Base-by-base conservation (phyloP, 2,113 vertebrate genomes). In the Pantherophis guttatus region DNA sequence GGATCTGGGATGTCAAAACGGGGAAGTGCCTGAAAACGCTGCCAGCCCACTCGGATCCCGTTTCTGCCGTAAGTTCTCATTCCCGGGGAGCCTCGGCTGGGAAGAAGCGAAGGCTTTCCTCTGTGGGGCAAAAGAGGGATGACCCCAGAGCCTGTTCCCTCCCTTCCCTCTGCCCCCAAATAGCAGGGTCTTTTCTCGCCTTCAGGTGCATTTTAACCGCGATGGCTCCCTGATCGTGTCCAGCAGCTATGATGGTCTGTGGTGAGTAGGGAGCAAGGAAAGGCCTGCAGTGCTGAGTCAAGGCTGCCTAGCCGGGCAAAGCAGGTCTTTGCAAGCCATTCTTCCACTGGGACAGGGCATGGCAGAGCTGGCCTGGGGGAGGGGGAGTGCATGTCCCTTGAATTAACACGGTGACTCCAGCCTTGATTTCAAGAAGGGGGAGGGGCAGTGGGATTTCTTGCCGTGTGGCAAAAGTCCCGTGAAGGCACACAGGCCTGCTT, bases 1-100 rank as follows among this genome's bases (percentile, higher is more conserved):
- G 99, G 97, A 99, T 99, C 98, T 99, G 99, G 99, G 99, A 99
- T 1, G 99, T 99, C 94, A 99, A 99, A 95, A 99, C 99, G 0
- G 99, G 99, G 90, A 99, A 99, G 96, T 99, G 99, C 97, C 98
- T 99, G 97, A 99, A 99, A 98, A 99, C 99, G 0, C 93, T 99
- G 97, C 99, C 99, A 0, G 99, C 99, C 19, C 99, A 99, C 94
- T 99, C 99, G 0, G 99, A 99, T 95, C 99, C 99, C 0, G 99
- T 99, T 88, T 99, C 99, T 8, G 99, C 99, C 11, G 99, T 99
- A 94, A 98, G 99, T 98, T 12, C 91, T 50, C 55, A 89, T 13
- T n/a, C 23, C 3, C 12, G 1, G 62, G 62, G 62, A 62, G 62
- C 10, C 62, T 58, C 1, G 21, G 21, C 57, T 7, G 57, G 23